A percentile compares a stretch with the other conserved stretches of the same genome.
These are phyloP conservation scores for Hypselothyrea guttata DNA, from an alignment of 2,888 invertebrate species.

Conservation along the genomic window DNA sequence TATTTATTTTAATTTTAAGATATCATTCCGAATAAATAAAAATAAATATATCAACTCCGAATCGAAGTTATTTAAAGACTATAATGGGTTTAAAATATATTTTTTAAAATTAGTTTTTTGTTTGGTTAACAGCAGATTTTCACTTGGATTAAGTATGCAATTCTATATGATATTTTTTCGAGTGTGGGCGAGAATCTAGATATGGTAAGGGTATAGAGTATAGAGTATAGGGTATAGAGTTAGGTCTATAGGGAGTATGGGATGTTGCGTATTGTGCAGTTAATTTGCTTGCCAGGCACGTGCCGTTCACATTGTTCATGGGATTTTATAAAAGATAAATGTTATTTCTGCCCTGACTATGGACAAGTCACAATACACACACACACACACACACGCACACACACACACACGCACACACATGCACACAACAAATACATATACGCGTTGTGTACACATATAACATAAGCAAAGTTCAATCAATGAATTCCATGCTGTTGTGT, in stretches of 20 bases:
- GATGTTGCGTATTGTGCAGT: background rate
- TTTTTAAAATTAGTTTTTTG: no score
- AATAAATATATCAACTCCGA: no score
- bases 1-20: no score
- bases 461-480: no score
- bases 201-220: background rate
- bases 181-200: background rate
- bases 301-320: slow-evolving; percentile 57
- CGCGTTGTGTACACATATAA: background rate
- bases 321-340: slow-evolving; percentile 52
- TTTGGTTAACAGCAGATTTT: no score
- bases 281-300: slow-evolving; percentile 61
- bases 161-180: background rate
- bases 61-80: no score
- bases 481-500: no score
- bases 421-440: slow-evolving; percentile 7
- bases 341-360: slow-evolving; percentile 21
- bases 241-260: background rate
- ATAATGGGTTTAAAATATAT: no score
- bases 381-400: background rate
- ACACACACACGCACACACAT: slow-evolving; percentile 2
- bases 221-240: background rate
- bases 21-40: no score
- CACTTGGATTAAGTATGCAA: no score
- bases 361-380: slow-evolving; percentile 1